phyloP scores from a whole-genome alignment of 2,888 invertebrate species.

The Callyntrura guangdongensis region DNA sequence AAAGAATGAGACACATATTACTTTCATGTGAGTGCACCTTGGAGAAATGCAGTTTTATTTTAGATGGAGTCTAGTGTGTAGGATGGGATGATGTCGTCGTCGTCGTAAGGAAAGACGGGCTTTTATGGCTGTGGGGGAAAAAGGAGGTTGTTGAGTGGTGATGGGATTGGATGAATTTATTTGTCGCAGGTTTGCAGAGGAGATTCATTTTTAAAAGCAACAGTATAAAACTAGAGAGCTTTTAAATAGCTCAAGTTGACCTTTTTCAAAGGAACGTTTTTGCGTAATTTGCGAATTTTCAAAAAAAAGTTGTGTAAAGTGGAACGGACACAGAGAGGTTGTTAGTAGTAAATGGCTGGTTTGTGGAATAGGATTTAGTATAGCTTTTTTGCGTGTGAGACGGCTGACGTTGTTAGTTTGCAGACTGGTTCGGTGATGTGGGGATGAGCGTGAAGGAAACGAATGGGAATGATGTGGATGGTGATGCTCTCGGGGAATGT shows the following conservation, averaged over 20 bases:
- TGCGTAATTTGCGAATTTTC: background rate
- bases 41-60: slow-evolving; percentile 45
- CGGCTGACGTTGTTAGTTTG: background rate
- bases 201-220: too few species aligned
- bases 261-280: slow-evolving; percentile 19
- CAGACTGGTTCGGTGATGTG: background rate
- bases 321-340: too few species aligned
- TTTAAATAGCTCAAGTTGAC: slow-evolving; percentile 29
- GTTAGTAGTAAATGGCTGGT: too few species aligned
- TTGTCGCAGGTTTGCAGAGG: slow-evolving; percentile 20
- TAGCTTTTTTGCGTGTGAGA: background rate
- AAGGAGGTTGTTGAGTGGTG: background rate
- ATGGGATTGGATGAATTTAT: slow-evolving; percentile 6
- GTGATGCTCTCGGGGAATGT: slow-evolving; percentile 13
- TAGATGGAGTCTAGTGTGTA: slow-evolving; percentile 20
- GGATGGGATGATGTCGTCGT: slow-evolving; percentile 6
- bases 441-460: background rate
- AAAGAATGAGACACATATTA: slow-evolving; percentile 48
- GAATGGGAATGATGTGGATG: background rate
- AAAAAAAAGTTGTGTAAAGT: background rate
- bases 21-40: slow-evolving; percentile 36
- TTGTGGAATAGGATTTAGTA: background rate
- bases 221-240: background rate
- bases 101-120: background rate
- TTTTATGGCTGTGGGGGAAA: slow-evolving; percentile 14